Evolutionary conservation across 2,888 invertebrate genomes (phyloP).

Genomic region (Celastrina argiolus): DNA sequence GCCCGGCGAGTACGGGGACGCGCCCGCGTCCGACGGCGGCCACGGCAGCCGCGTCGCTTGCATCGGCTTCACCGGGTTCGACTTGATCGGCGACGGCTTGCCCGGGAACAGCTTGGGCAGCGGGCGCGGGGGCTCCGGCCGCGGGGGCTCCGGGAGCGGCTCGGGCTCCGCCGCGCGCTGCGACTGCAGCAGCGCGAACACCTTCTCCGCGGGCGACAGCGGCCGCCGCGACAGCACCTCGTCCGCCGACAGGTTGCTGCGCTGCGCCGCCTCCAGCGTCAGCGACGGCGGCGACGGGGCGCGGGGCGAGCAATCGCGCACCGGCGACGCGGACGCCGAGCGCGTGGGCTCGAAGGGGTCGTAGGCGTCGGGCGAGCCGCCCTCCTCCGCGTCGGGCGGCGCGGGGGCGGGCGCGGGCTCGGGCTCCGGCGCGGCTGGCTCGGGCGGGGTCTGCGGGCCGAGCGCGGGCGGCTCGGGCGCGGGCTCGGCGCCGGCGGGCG

Average conservation of each 20-base stretch:
- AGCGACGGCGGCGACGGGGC: constrained; percentile 55
- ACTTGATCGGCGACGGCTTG: constrained; percentile 75
- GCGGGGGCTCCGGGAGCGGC: constrained; percentile 46
- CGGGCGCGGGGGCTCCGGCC: constrained; percentile 70
- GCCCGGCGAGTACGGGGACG: constrained; percentile 91
- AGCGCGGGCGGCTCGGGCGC: constrained; percentile 79
- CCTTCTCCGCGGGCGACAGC: constrained; percentile 79
- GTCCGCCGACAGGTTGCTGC: constrained; percentile 68
- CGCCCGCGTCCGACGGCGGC: constrained; percentile 73
- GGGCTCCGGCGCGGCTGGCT: constrained; percentile 57
- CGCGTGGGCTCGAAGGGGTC: constrained; percentile 95
- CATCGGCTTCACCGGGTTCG: constrained; percentile 78
- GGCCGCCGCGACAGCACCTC: constrained; percentile 67
- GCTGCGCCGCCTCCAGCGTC: constrained; percentile 70
- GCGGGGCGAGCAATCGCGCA: constrained; percentile 67
- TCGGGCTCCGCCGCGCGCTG: constrained; percentile 63
- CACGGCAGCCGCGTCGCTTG: constrained; percentile 49
- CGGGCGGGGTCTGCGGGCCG: constrained; percentile 76
- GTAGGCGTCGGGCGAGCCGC: constrained; percentile 87
- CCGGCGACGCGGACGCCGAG: constrained; percentile 83
- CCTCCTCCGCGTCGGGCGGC: constrained; percentile 81
- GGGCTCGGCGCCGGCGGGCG: constrained; percentile 51
- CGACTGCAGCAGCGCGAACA: constrained; percentile 76
- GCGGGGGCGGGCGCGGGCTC: constrained; percentile 67
- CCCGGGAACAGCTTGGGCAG: constrained; percentile 74